Conservation (phyloP, 2,113 vertebrate genomes). For the Mormoops blainvillei region DNA sequence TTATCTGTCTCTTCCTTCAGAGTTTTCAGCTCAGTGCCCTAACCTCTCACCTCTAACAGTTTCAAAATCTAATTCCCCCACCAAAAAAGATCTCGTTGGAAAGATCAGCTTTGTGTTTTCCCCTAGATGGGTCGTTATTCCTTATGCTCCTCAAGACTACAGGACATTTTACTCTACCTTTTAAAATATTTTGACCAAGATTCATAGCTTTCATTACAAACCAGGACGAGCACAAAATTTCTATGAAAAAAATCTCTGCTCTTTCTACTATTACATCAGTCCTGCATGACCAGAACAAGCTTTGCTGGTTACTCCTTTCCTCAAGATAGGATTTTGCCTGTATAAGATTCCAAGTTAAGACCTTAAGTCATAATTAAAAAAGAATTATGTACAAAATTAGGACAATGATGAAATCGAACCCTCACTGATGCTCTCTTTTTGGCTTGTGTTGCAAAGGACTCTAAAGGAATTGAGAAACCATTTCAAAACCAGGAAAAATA, state of each 20-base stretch:
- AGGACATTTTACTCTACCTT: not conserved
- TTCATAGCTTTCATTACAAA: not conserved
- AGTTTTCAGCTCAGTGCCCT: not conserved
- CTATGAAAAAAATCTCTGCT: not conserved
- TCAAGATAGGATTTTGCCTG: not conserved
- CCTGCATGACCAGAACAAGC: not conserved
- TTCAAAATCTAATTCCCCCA: not conserved
- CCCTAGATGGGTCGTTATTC: not conserved
- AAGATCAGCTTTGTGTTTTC: not conserved
- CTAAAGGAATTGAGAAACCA: not conserved
- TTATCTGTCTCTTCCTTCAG: not conserved
- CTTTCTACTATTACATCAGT: not conserved
- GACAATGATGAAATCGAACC: not conserved
- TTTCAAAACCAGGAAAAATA: not conserved
- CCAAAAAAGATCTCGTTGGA: not conserved
- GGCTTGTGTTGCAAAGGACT: not conserved
- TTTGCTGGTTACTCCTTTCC: not conserved
- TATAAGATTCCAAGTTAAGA: not conserved
- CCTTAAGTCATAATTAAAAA: slow-evolving; percentile 18
- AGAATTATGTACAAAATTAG: slow-evolving; percentile 14
- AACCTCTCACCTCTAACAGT: not conserved
- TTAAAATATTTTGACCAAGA: not conserved
- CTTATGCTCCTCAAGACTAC: not conserved
- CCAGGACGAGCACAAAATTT: not conserved
- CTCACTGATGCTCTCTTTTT: not conserved